These are phyloP conservation scores for Mesopsocus fuscifrons DNA, from an alignment of 2,888 invertebrate genomes.

Conservation along the genomic window DNA sequence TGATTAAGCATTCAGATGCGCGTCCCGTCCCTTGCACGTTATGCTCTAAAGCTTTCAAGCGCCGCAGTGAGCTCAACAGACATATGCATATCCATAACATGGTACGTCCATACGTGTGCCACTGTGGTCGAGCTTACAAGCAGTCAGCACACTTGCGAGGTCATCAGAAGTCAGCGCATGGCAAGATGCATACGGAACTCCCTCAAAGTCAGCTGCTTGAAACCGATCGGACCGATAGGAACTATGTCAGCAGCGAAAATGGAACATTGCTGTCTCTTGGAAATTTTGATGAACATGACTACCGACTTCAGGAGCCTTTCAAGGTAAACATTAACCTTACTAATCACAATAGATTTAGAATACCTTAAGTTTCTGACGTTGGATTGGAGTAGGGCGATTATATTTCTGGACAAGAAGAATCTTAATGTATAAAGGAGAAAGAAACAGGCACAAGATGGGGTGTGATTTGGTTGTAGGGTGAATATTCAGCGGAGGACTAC, in stretches of 20 bases:
- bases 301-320: not conserved
- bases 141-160: constrained; percentile 3
- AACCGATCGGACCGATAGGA: not conserved
- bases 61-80: constrained; percentile 1
- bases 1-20: constrained; percentile 3
- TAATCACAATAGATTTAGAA: no score
- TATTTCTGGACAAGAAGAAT: no score
- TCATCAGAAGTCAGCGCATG: not conserved
- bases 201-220: not conserved
- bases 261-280: not conserved
- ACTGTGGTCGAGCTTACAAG: not conserved
- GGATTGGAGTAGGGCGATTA: no score
- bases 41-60: constrained; percentile 2
- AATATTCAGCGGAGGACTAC: not conserved
- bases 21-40: constrained; percentile 1
- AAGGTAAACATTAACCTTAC: no score
- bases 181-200: not conserved
- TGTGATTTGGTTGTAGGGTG: not conserved
- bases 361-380: no score
- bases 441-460: no score
- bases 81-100: constrained; percentile 2
- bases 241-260: not conserved
- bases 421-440: no score
- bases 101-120: not conserved
- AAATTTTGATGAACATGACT: not conserved